Percentiles rank a stretch among this genome's conserved stretches.
phyloP scores from a whole-genome alignment of 2,113 vertebrate genomes.

The Lycocorax pyrrhopterus region DNA sequence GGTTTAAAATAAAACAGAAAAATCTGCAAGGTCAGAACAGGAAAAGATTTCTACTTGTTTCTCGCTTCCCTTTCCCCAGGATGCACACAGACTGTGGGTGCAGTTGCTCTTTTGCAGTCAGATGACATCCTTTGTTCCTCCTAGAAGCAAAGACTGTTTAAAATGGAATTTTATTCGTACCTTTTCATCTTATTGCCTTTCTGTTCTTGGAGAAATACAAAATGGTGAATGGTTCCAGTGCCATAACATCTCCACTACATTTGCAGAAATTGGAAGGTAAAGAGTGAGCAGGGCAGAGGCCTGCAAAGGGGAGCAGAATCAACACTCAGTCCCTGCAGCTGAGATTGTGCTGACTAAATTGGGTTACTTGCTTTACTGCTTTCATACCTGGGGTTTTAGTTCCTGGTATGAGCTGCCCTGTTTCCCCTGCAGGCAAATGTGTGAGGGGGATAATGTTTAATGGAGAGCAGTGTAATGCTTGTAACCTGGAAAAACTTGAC shows the following conservation, averaged over 20 bases:
- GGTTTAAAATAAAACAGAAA: background rate
- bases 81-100: background rate
- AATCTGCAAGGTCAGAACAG: background rate
- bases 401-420: background rate
- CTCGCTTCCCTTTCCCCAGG: background rate
- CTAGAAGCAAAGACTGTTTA: background rate
- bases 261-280: background rate
- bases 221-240: background rate
- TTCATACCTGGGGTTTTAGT: background rate
- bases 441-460: background rate
- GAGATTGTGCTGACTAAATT: background rate
- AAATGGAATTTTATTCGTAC: background rate
- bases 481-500: background rate
- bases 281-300: background rate
- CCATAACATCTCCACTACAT: fast-evolving
- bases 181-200: background rate
- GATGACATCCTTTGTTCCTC: background rate
- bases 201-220: background rate
- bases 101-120: background rate
- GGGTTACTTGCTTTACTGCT: background rate
- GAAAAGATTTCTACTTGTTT: background rate
- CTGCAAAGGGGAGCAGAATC: background rate
- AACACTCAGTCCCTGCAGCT: background rate
- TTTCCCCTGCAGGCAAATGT: background rate
- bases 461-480: background rate